phyloP scores from a whole-genome alignment of 1,140 invertebrate genomes.

The Akabosia matsudoensis region DNA sequence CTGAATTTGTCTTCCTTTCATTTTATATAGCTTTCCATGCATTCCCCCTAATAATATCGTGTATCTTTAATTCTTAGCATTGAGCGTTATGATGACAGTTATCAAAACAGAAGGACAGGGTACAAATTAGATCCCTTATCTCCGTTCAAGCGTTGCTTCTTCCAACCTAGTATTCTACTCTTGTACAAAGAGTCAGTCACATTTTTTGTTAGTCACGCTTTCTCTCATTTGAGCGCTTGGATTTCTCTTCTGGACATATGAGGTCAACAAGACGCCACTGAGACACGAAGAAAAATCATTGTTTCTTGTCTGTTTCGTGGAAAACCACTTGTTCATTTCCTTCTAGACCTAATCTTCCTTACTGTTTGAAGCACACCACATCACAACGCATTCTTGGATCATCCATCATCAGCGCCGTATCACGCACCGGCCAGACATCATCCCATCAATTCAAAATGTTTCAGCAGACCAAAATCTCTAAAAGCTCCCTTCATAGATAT shows the following conservation, averaged over 20 bases:
- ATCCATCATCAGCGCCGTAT: constrained; percentile 1
- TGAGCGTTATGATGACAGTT: neutral
- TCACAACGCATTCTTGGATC: neutral
- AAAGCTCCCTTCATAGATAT: too few relatives aligned
- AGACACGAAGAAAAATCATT: neutral
- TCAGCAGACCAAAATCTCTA: neutral
- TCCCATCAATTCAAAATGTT: neutral
- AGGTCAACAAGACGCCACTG: neutral
- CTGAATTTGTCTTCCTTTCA: neutral
- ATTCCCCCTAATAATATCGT: neutral
- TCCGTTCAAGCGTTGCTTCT: too few relatives aligned
- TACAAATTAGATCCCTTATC: constrained; percentile 1
- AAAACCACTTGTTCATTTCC: neutral
- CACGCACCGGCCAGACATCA: neutral
- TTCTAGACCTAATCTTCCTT: too few relatives aligned
- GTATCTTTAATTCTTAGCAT: neutral
- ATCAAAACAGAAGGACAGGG: neutral
- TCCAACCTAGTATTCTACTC: neutral
- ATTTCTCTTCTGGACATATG: constrained; percentile 16
- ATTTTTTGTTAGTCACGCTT: neutral
- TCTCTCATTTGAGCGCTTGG: constrained; percentile 3
- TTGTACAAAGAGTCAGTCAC: neutral
- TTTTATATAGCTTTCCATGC: neutral
- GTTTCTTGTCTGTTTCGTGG: neutral
- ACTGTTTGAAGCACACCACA: neutral